These are phyloP conservation scores for Caranx melampygus DNA, from an alignment of 2,113 vertebrate species.

Conservation along the genomic window DNA sequence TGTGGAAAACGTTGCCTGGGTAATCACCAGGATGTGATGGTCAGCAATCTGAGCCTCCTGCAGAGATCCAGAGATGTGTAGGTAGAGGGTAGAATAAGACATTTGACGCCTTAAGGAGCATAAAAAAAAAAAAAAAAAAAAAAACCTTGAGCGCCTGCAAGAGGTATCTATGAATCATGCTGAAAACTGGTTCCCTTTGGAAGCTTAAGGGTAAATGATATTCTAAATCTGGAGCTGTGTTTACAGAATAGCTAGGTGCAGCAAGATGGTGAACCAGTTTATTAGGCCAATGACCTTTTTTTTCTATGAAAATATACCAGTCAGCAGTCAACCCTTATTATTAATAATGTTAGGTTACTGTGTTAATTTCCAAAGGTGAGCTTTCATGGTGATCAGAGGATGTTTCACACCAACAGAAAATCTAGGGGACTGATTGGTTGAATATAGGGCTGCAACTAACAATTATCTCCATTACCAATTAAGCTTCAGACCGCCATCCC, in stretches of 20 bases:
- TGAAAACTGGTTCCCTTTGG: constrained; percentile 59
- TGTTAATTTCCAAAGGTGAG: constrained; percentile 11
- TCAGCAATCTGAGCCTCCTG: constrained; percentile 68
- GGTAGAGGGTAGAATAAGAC: constrained; percentile 45
- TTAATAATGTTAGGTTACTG: neutral
- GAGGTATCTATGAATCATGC: constrained; percentile 50
- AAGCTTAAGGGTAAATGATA: constrained; percentile 55
- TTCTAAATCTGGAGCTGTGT: constrained; percentile 30
- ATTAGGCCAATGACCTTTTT: constrained; percentile 42
- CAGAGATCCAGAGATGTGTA: constrained; percentile 62
- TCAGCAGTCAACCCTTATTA: neutral
- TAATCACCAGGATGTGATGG: constrained; percentile 68
- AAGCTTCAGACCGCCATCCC: constrained; percentile 1
- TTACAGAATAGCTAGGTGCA: constrained; percentile 30
- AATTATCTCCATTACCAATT: constrained; percentile 19
- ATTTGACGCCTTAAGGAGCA: constrained; percentile 44
- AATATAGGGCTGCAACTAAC: neutral
- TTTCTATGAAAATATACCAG: constrained; percentile 20
- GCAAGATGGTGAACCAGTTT: constrained; percentile 45
- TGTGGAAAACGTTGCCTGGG: constrained; percentile 61
- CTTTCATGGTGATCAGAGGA: neutral
- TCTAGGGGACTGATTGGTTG: neutral
- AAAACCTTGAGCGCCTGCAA: constrained; percentile 18
- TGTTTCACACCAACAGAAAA: constrained; percentile 12
- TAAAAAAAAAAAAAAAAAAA: neutral